Conservation (phyloP, 2,113 vertebrate genomes). For the Odontesthes bonariensis region DNA sequence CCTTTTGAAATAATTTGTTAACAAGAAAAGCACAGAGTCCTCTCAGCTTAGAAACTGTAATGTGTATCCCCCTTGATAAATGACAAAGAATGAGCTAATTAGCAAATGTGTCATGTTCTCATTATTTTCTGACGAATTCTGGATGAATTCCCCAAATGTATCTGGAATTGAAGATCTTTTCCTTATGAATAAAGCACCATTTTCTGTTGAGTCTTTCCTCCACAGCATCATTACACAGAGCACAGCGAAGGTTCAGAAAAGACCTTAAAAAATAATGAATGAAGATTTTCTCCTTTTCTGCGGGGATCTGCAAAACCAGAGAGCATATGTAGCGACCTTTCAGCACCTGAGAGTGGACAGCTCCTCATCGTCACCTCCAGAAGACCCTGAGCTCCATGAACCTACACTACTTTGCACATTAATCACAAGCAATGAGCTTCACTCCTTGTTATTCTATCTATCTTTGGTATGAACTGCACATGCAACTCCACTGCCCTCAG, state of each 20-base stretch:
- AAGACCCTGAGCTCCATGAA: not conserved
- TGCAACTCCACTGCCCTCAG: not conserved
- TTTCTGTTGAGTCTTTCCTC: not conserved
- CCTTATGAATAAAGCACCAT: not conserved
- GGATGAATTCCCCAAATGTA: slow-evolving; percentile 2
- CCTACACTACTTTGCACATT: slow-evolving; percentile 16
- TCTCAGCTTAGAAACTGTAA: not conserved
- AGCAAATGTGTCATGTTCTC: not conserved
- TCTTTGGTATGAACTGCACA: not conserved
- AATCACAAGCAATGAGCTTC: slow-evolving; percentile 24
- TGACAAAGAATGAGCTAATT: not conserved
- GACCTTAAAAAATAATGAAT: not conserved
- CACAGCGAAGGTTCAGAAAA: not conserved
- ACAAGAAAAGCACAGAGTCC: not conserved
- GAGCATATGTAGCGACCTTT: slow-evolving; percentile 14
- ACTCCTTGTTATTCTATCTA: slow-evolving; percentile 9
- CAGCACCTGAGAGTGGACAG: slow-evolving; percentile 53
- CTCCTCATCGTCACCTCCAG: slow-evolving; percentile 24
- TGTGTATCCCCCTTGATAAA: not conserved
- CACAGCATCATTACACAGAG: not conserved
- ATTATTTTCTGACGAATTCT: not conserved
- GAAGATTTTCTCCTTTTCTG: not conserved
- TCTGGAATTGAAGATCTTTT: slow-evolving; percentile 2
- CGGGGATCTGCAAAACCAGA: slow-evolving; percentile 4
- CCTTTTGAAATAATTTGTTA: slow-evolving; percentile 1